These are phyloP conservation scores for Graptemys geographica DNA, from an alignment of 2,797 vertebrate genomes.

Conservation along the genomic window DNA sequence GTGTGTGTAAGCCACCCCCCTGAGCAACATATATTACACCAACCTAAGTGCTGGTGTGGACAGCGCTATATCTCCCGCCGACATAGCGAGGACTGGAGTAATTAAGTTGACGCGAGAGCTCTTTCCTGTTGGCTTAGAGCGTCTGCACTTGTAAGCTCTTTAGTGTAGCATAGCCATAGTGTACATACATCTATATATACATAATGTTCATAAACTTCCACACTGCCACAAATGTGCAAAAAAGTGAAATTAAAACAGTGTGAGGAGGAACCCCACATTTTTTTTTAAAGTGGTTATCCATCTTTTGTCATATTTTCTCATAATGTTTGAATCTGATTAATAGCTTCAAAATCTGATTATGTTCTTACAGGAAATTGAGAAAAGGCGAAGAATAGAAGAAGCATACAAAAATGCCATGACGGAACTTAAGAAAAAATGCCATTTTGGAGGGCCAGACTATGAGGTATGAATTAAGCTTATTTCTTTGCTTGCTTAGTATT, in stretches of 20 bases:
- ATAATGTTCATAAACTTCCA: background rate
- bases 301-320: background rate
- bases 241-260: background rate
- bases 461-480: conserved; percentile 83
- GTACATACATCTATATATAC: background rate
- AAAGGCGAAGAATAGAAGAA: conserved; percentile 89
- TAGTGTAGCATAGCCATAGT: background rate
- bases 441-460: conserved; percentile 95
- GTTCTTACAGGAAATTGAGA: conserved; percentile 89
- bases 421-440: conserved; percentile 96
- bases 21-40: background rate
- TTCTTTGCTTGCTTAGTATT: background rate
- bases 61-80: background rate
- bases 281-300: rapidly evolving
- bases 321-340: background rate
- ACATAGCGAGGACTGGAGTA: background rate
- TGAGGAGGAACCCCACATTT: background rate
- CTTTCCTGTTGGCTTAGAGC: background rate
- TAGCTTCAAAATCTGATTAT: background rate
- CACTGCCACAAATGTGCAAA: background rate
- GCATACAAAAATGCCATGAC: conserved; percentile 88
- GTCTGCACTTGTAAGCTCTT: background rate
- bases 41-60: background rate
- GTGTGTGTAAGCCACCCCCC: background rate
- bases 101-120: background rate